Evolutionary conservation across 2,797 vertebrate genomes (phyloP).

Genomic region (Eulemur rubriventer): DNA sequence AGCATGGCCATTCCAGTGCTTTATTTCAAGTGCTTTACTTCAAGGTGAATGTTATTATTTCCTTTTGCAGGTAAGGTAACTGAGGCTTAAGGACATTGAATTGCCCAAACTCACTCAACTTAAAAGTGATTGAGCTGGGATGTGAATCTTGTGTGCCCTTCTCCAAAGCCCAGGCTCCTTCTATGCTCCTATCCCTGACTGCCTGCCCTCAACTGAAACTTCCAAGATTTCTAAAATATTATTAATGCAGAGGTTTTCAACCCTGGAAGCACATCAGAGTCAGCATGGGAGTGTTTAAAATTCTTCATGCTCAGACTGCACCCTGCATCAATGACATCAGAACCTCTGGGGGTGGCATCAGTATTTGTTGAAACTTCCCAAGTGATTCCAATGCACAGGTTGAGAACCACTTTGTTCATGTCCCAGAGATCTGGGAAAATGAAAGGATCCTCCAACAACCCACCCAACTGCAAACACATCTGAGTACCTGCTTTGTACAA

Average conservation of each 20-base stretch:
- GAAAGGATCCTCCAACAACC: not conserved
- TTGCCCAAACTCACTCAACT: not conserved
- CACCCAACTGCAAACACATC: not conserved
- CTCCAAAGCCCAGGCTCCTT: slow-evolving; percentile 10
- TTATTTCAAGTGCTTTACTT: not conserved
- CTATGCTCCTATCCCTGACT: not conserved
- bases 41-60: not conserved
- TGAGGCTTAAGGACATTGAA: not conserved
- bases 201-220: not conserved
- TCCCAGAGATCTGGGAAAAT: not conserved
- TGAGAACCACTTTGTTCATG: not conserved
- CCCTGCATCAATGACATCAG: not conserved
- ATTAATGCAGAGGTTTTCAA: not conserved
- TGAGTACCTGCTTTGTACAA: not conserved
- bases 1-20: not conserved
- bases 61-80: not conserved
- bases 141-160: not conserved
- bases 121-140: not conserved
- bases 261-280: not conserved
- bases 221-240: not conserved
- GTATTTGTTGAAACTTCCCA: not conserved
- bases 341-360: not conserved
- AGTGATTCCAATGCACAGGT: not conserved
- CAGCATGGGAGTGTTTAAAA: not conserved
- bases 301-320: not conserved